phyloP scores from a whole-genome alignment of 2,113 vertebrate genomes.

The Paracanthobrama guichenoti region DNA sequence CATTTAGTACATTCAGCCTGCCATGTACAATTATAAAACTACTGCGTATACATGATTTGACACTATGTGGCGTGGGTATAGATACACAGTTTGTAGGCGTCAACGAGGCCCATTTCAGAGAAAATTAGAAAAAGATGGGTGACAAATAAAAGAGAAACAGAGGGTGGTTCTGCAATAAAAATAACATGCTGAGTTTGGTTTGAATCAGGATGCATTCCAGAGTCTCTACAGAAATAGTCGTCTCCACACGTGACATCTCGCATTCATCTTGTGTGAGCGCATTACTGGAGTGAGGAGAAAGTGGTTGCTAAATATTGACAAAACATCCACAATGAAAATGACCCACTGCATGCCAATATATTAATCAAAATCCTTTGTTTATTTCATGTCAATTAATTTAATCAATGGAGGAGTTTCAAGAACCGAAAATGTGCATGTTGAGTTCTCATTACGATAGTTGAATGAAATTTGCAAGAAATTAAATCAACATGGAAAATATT shows the following conservation, averaged over 20 bases:
- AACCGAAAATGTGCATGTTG: not conserved
- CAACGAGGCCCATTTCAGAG: not conserved
- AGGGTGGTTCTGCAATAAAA: slow-evolving; percentile 35
- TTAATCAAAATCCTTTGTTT: not conserved
- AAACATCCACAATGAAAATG: not conserved
- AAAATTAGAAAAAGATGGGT: not conserved
- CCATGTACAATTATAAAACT: slow-evolving; percentile 18
- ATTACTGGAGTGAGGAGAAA: slow-evolving; percentile 27
- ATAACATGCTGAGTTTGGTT: slow-evolving; percentile 33
- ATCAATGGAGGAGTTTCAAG: not conserved
- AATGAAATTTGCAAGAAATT: not conserved
- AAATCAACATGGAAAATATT: not conserved
- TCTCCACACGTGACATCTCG: slow-evolving; percentile 22
- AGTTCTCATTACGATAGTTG: not conserved
- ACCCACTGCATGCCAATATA: slow-evolving; percentile 14
- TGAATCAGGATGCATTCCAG: slow-evolving; percentile 40
- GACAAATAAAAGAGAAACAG: slow-evolving; percentile 34
- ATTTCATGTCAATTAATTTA: not conserved
- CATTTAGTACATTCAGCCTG: slow-evolving; percentile 5
- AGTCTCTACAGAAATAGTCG: slow-evolving; percentile 52
- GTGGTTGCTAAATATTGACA: slow-evolving; percentile 50
- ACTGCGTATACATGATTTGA: not conserved
- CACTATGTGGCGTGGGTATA: slow-evolving; percentile 6
- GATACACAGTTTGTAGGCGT: not conserved
- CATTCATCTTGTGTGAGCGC: slow-evolving; percentile 41